These are phyloP conservation scores for Brachionus sp. DNA, from an alignment of 1,140 invertebrate genomes.

Conservation along the genomic window DNA sequence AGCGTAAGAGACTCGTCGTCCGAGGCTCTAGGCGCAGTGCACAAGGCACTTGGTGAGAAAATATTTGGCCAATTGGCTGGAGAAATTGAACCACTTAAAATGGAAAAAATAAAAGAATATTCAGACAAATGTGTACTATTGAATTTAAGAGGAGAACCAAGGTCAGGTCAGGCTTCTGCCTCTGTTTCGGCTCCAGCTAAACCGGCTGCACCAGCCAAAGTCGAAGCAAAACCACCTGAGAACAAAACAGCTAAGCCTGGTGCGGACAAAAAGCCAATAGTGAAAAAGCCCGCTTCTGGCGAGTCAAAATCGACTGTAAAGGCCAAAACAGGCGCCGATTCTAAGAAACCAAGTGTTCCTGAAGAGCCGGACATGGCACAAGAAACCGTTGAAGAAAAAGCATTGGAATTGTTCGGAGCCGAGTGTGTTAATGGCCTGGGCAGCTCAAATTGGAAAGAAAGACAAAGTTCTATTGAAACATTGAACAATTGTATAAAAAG, in stretches of 20 bases:
- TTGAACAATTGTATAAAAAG: conserved; percentile 60
- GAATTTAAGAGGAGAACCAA: conserved; percentile 56
- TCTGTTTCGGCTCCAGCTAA: conserved; percentile 48
- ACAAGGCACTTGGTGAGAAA: conserved; percentile 85
- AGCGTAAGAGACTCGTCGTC: conserved; percentile 62
- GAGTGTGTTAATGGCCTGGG: conserved; percentile 68
- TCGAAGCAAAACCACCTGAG: conserved; percentile 39
- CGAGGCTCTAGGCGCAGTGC: conserved; percentile 60
- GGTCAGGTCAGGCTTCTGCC: conserved; percentile 61
- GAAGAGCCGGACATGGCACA: conserved; percentile 48
- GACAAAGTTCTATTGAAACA: conserved; percentile 73
- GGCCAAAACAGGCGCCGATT: conserved; percentile 47
- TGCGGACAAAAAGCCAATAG: conserved; percentile 16
- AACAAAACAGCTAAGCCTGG: conserved; percentile 50
- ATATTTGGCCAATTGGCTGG: conserved; percentile 73
- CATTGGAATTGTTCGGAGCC: conserved; percentile 64
- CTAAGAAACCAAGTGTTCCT: conserved; percentile 48
- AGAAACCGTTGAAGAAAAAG: conserved; percentile 71
- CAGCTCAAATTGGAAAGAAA: conserved; percentile 80
- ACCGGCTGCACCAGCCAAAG: conserved; percentile 48
- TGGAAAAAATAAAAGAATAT: conserved; percentile 76
- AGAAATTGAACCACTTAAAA: conserved; percentile 81
- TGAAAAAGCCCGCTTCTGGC: not conserved
- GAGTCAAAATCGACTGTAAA: conserved; percentile 11
- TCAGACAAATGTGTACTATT: conserved; percentile 83